Conservation (phyloP, 2,797 vertebrate species). For the Eulemur mongoz region DNA sequence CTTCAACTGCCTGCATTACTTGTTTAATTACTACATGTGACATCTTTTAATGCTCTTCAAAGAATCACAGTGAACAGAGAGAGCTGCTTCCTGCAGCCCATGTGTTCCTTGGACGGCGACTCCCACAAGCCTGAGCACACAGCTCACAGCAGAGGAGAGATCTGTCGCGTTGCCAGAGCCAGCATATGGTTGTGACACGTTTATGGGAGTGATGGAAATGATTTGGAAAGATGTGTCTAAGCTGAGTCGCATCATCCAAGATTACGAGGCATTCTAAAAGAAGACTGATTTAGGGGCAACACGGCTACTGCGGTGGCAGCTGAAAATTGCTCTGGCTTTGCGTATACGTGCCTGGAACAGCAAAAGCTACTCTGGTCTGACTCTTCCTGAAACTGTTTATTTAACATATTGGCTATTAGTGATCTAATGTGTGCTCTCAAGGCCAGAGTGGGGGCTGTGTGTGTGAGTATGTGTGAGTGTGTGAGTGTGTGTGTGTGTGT, state of each 20-base stretch:
- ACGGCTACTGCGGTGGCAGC: not conserved
- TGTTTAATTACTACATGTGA: not conserved
- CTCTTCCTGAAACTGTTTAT: not conserved
- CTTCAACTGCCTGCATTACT: not conserved
- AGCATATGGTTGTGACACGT: constrained; percentile 47
- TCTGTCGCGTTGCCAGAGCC: not conserved
- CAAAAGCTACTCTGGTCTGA: not conserved
- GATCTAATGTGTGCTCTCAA: not conserved
- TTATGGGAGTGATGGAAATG: constrained; percentile 19
- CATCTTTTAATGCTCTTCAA: not conserved
- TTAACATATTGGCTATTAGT: not conserved
- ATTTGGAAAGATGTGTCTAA: constrained; percentile 42
- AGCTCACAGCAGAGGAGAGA: not conserved
- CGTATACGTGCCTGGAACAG: not conserved
- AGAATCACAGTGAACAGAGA: not conserved
- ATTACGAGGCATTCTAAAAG: constrained; percentile 30
- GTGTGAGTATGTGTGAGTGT: not conserved
- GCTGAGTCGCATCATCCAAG: not conserved
- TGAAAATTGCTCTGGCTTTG: constrained; percentile 19
- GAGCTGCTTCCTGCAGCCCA: not conserved
- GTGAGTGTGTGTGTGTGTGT: not conserved
- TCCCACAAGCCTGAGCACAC: not conserved
- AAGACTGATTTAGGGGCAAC: constrained; percentile 30
- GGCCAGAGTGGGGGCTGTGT: not conserved
- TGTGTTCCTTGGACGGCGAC: not conserved